Evolutionary conservation across 1,140 invertebrate genomes (phyloP).

Genomic region (Tribolium madens): DNA sequence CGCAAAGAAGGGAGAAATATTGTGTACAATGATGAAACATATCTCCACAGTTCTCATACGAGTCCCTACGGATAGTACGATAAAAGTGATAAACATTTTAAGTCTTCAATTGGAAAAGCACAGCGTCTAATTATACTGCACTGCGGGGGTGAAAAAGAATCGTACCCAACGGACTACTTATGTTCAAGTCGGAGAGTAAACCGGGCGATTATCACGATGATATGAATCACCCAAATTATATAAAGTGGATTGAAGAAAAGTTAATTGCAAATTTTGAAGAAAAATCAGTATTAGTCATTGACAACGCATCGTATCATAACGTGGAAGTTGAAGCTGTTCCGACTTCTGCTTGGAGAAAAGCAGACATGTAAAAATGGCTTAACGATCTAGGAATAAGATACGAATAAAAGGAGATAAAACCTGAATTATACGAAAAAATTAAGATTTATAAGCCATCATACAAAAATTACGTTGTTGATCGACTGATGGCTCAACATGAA

Average conservation of each 20-base stretch:
- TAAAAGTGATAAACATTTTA: too few relatives aligned
- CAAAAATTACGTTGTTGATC: neutral
- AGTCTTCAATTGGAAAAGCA: neutral
- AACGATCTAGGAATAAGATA: neutral
- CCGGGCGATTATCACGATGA: constrained; percentile 37
- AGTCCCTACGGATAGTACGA: too few relatives aligned
- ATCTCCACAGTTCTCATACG: too few relatives aligned
- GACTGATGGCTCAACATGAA: constrained; percentile 3
- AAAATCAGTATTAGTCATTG: constrained; percentile 34
- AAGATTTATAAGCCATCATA: too few relatives aligned
- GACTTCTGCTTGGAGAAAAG: neutral
- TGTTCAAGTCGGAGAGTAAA: constrained; percentile 46
- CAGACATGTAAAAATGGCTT: neutral
- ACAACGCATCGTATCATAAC: constrained; percentile 44
- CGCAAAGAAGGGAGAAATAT: too few relatives aligned
- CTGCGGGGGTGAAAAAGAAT: constrained; percentile 50
- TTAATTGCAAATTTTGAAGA: constrained; percentile 3
- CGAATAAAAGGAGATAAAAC: constrained; percentile 8
- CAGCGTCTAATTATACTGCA: constrained; percentile 18
- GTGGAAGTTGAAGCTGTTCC: constrained; percentile 18
- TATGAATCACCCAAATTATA: constrained; percentile 42
- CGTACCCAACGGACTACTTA: constrained; percentile 52
- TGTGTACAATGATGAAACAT: too few relatives aligned
- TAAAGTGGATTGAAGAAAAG: constrained; percentile 40
- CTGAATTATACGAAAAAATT: constrained; percentile 4